These are phyloP conservation scores for Platyrinchus mystaceus DNA, from an alignment of 2,797 vertebrate genomes.

Conservation along the genomic window DNA sequence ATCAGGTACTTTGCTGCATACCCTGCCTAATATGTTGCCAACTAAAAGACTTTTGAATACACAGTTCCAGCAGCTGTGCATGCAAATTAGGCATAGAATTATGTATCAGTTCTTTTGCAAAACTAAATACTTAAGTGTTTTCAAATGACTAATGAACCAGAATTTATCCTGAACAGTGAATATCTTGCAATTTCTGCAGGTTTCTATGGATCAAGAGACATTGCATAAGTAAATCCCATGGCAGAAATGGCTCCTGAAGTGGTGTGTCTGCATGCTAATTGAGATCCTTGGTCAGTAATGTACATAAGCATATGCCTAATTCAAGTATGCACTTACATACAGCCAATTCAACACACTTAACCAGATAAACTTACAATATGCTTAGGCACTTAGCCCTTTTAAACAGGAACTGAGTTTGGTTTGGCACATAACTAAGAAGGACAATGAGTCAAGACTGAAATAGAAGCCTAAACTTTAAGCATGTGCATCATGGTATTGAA, in stretches of 20 bases:
- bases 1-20: not conserved
- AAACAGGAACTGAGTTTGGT: not conserved
- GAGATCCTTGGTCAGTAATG: not conserved
- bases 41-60: not conserved
- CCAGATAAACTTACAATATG: not conserved
- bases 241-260: not conserved
- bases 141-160: not conserved
- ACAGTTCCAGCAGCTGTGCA: not conserved
- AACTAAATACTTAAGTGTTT: not conserved
- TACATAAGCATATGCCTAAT: slow-evolving; percentile 39
- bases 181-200: not conserved
- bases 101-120: not conserved
- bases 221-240: not conserved
- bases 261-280: not conserved
- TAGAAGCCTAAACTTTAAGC: not conserved
- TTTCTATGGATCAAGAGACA: not conserved
- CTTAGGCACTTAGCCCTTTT: not conserved
- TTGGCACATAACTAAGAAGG: not conserved
- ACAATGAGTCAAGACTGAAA: not conserved
- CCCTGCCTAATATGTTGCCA: not conserved
- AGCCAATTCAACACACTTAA: not conserved
- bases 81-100: slow-evolving; percentile 50
- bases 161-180: not conserved
- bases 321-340: slow-evolving; percentile 14
- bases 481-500: not conserved